These are phyloP conservation scores for Anorthoa munda DNA, from an alignment of 2,888 invertebrate species.

Conservation along the genomic window DNA sequence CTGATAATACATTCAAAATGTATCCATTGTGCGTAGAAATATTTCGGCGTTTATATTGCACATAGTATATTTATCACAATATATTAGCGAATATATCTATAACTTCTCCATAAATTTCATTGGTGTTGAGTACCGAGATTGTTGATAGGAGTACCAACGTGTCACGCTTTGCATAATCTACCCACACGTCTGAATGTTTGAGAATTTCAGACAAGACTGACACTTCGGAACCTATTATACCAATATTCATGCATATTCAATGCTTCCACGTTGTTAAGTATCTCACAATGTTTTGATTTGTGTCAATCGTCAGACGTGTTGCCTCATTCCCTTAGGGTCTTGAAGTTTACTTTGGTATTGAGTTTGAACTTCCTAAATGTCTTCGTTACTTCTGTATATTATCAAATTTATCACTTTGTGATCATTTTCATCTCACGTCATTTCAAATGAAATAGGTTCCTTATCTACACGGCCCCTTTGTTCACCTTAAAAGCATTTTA, in stretches of 20 bases:
- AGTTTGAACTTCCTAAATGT: neutral
- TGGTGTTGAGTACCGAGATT: conserved; percentile 34
- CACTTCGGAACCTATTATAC: conserved; percentile 14
- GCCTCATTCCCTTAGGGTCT: neutral
- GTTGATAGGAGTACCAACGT: conserved; percentile 42
- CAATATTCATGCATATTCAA: conserved; percentile 27
- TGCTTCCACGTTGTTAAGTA: conserved; percentile 2
- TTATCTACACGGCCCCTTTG: neutral
- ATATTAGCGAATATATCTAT: conserved; percentile 28
- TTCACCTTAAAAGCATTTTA: conserved; percentile 2
- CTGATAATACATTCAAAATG: conserved; percentile 9
- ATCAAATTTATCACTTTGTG: neutral
- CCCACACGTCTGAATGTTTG: conserved; percentile 36
- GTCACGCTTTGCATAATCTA: conserved; percentile 52
- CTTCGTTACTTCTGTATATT: neutral
- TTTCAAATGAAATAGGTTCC: neutral
- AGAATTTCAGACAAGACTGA: conserved; percentile 22
- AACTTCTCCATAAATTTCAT: conserved; percentile 33
- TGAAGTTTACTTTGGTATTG: neutral
- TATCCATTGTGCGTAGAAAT: neutral
- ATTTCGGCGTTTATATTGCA: conserved; percentile 17
- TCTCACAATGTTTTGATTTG: neutral
- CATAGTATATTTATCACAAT: conserved; percentile 6
- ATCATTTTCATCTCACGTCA: neutral
- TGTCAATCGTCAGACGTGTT: conserved; percentile 1